Percentiles rank a stretch among this genome's conserved stretches.
phyloP scores from a whole-genome alignment of 2,888 invertebrate species.

The Drosophila anomalata region DNA sequence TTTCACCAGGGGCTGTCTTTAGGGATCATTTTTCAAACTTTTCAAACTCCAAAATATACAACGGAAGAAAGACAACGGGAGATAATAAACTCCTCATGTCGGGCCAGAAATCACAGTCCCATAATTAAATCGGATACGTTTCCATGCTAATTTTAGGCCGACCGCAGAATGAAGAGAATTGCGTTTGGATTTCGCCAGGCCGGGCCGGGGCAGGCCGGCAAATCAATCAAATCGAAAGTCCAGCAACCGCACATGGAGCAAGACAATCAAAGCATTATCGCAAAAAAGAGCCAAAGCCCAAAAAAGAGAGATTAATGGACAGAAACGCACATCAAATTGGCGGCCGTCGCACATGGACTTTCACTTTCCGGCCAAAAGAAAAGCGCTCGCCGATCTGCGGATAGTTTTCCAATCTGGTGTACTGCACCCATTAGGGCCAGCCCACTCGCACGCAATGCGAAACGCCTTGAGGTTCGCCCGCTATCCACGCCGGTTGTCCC shows the following conservation, averaged over 20 bases:
- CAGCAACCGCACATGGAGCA: conserved; percentile 43
- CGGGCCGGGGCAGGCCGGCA: conserved; percentile 29
- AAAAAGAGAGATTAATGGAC: conserved; percentile 60
- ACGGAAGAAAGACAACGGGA: not conserved
- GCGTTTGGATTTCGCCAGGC: conserved; percentile 19
- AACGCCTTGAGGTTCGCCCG: conserved; percentile 47
- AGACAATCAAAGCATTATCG: conserved; percentile 57
- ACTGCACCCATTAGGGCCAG: conserved; percentile 21
- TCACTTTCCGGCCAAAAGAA: conserved; percentile 41
- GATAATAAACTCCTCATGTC: conserved; percentile 14
- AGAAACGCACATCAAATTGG: conserved; percentile 59
- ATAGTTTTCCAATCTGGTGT: not conserved
- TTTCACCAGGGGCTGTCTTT: not conserved
- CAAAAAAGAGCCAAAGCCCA: conserved; percentile 29
- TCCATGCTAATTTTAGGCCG: conserved; percentile 46
- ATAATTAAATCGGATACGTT: conserved; percentile 51
- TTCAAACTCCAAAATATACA: not conserved
- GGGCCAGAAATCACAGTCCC: conserved; percentile 3
- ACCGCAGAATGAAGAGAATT: conserved; percentile 34
- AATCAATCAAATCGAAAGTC: conserved; percentile 47
- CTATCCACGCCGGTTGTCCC: conserved; percentile 43
- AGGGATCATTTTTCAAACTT: conserved; percentile 1
- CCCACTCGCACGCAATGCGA: conserved; percentile 56
- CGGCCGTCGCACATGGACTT: conserved; percentile 44
- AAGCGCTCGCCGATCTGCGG: conserved; percentile 2